Base-by-base conservation (phyloP, 2,888 invertebrate species). In the Pollenia griseotomentosa region DNA sequence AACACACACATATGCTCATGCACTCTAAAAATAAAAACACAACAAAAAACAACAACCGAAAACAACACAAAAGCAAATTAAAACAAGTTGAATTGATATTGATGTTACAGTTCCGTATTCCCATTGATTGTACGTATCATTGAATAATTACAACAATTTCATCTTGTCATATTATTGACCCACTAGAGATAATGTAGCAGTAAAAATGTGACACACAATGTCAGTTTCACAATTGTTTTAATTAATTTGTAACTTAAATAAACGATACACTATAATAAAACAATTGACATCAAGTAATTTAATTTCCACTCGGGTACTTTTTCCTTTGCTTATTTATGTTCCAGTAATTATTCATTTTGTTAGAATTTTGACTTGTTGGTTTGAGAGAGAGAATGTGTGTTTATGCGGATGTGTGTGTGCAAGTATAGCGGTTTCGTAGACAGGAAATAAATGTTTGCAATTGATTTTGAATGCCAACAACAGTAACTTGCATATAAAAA, bases 371-470 rank as follows among this genome's bases (percentile, higher is more conserved):
- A 14, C 19, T 61, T 53, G 12, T 14, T n/a, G 14, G 46, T 10
- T 53, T 53, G 23, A 2, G 16, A 16, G 48, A 8, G 44, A 10
- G 65, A 55, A 8, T 53, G 40, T 53, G 1, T 40, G 3, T 1
- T 4, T 66, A 9, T 51, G n/a, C n/a, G 0, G 19, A n/a, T 40
- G n/a, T 48, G 33, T 19, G 40, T 16, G n/a, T 53, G 8, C 57
- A n/a, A 6, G 19, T 55, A 66, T 66, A 78, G 33, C 65, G 61
- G 81, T 74, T 84, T 57, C 51, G 68, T 87, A 87, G 87, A 78
- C 87, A 87, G 87, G 87, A 87, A 87, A 65, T 87, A 87, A 84
- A 70, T 84, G 66, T 68, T 68, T 84, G 65, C 81, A 84, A 87
- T 82, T 84, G 78, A 78, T 74, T 68, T 82, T 87, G 81, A 87